Conservation (phyloP, 1,140 invertebrate species). For the Drosophila asahinai region DNA sequence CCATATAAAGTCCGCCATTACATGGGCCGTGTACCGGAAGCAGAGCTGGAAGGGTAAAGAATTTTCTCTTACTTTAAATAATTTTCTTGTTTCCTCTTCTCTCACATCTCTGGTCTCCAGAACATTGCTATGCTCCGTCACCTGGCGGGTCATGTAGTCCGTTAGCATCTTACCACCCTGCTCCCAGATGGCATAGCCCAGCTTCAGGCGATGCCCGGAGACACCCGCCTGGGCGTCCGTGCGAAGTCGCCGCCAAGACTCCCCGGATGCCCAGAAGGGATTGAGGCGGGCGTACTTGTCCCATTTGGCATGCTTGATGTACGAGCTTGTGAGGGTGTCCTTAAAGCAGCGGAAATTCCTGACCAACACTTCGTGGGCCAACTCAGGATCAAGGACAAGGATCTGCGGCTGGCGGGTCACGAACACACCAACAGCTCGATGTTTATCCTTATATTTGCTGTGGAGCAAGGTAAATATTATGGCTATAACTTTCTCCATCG, state of each 20-base stretch:
- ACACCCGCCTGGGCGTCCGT: conserved; percentile 86
- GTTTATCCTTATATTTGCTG: conserved; percentile 62
- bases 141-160: conserved; percentile 39
- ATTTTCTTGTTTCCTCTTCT: neutral
- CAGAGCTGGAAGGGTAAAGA: conserved; percentile 60
- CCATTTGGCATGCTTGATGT: conserved; percentile 61
- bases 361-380: conserved; percentile 86
- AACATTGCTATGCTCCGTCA: conserved; percentile 16
- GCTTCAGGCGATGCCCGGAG: conserved; percentile 78
- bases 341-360: conserved; percentile 85
- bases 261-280: conserved; percentile 85
- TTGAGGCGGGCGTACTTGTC: conserved; percentile 85
- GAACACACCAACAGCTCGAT: conserved; percentile 85
- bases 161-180: conserved; percentile 60
- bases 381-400: conserved; percentile 86
- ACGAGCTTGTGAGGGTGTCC: conserved; percentile 72
- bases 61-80: neutral
- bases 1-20: conserved; percentile 86
- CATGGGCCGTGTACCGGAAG: conserved; percentile 85
- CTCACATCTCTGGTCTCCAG: conserved; percentile 75
- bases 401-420: conserved; percentile 85
- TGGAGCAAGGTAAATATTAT: neutral
- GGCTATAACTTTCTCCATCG: neutral
- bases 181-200: conserved; percentile 70
- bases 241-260: conserved; percentile 86